phyloP scores from a whole-genome alignment of 2,888 invertebrate species.

The Alloplasta piceator region DNA sequence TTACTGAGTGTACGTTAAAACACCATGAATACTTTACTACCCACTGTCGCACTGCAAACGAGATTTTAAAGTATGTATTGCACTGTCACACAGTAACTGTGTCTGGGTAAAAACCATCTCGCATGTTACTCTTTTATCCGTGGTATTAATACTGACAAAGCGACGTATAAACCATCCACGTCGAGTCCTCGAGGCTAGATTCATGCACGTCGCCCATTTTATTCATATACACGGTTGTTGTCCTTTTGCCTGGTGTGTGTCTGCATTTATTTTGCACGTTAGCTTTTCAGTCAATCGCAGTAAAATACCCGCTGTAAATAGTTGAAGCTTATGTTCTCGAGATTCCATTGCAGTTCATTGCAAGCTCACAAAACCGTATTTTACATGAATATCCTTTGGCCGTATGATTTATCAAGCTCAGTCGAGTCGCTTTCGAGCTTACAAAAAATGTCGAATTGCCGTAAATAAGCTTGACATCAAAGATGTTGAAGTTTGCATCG shows the following conservation, averaged over 20 bases:
- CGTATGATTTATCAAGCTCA: background rate
- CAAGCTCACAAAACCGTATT: conserved; percentile 3
- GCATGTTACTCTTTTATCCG: conserved; percentile 10
- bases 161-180: conserved; percentile 32
- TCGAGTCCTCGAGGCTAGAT: conserved; percentile 18
- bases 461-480: background rate
- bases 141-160: conserved; percentile 44
- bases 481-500: background rate
- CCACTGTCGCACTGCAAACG: background rate
- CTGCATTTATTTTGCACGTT: background rate
- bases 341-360: background rate
- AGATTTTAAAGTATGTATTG: background rate
- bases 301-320: conserved; percentile 40
- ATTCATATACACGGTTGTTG: background rate
- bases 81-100: background rate
- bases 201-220: background rate
- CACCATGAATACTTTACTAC: no score
- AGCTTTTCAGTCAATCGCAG: background rate
- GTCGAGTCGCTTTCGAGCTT: background rate
- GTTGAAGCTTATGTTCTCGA: background rate
- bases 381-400: conserved; percentile 5
- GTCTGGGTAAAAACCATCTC: conserved; percentile 10
- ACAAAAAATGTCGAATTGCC: no score
- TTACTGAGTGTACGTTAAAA: no score
- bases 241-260: background rate